phyloP scores from a whole-genome alignment of 2,113 vertebrate species.

The Petaurus breviceps region DNA sequence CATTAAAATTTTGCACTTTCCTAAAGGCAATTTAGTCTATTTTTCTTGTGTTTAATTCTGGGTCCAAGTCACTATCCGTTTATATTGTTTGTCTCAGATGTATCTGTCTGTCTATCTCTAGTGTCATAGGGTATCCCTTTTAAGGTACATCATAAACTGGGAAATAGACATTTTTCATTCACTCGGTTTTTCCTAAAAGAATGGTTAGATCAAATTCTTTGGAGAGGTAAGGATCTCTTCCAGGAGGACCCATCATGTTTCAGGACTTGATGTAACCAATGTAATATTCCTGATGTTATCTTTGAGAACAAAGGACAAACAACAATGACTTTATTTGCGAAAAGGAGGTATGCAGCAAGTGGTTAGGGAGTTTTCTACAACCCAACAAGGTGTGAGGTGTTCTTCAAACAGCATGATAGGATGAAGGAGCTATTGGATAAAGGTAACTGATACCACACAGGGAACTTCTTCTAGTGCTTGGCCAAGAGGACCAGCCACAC shows the following conservation, averaged over 20 bases:
- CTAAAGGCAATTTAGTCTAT: background rate
- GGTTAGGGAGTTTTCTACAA: background rate
- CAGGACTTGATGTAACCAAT: background rate
- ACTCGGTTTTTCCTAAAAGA: background rate
- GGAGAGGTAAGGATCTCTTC: background rate
- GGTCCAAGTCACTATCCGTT: background rate
- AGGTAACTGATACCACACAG: background rate
- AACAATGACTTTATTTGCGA: background rate
- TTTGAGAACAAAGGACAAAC: background rate
- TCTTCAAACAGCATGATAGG: background rate
- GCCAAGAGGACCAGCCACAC: background rate
- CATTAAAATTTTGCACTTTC: background rate
- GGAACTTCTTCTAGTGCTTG: background rate
- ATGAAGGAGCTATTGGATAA: background rate
- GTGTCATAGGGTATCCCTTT: background rate
- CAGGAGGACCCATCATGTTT: background rate
- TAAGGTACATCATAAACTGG: background rate
- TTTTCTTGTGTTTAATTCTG: background rate
- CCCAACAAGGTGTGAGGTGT: background rate
- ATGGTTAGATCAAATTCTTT: background rate
- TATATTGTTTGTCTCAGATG: background rate
- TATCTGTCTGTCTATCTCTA: background rate
- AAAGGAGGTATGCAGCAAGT: background rate
- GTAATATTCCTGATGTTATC: background rate
- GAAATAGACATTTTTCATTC: background rate